These are phyloP conservation scores for Leptopilina syphax DNA, from an alignment of 2,888 invertebrate species.

Conservation along the genomic window DNA sequence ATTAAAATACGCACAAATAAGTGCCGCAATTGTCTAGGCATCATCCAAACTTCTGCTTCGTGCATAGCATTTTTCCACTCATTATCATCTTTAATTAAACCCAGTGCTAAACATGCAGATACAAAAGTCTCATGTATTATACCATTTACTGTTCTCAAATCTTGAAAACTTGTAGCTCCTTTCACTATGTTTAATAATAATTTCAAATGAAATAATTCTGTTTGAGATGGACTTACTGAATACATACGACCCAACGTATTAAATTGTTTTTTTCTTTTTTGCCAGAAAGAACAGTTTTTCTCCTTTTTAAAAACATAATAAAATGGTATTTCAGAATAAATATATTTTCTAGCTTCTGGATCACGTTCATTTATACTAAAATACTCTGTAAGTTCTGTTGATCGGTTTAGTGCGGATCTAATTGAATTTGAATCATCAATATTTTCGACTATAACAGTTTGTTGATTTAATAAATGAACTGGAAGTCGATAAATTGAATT, in stretches of 20 bases:
- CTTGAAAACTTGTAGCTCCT: slow-evolving; percentile 63
- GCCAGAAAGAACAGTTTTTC: slow-evolving; percentile 42
- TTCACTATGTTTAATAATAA: slow-evolving; percentile 62
- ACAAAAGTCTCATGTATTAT: slow-evolving; percentile 60
- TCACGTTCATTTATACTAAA: slow-evolving; percentile 47
- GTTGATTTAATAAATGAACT: slow-evolving; percentile 45
- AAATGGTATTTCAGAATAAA: slow-evolving; percentile 48
- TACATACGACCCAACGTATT: slow-evolving; percentile 62
- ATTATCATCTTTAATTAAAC: slow-evolving; percentile 48
- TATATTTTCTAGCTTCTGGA: slow-evolving; percentile 47
- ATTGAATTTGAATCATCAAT: slow-evolving; percentile 5
- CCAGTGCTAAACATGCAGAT: slow-evolving; percentile 60
- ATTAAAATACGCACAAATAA: slow-evolving; percentile 65
- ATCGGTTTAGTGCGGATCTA: slow-evolving; percentile 1
- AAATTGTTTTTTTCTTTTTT: slow-evolving; percentile 47
- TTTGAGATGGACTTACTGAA: slow-evolving; percentile 59
- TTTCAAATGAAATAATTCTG: slow-evolving; percentile 60
- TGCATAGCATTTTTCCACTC: slow-evolving; percentile 47
- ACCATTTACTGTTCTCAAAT: slow-evolving; percentile 64
- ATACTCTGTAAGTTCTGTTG: slow-evolving; percentile 16
- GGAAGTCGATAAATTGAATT: slow-evolving; percentile 43
- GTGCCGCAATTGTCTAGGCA: slow-evolving; percentile 60
- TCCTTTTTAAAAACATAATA: slow-evolving; percentile 50
- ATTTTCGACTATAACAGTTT: slow-evolving; percentile 36
- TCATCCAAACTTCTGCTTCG: slow-evolving; percentile 45